phyloP scores from a whole-genome alignment of 2,113 vertebrate species.

The Cariama cristata region DNA sequence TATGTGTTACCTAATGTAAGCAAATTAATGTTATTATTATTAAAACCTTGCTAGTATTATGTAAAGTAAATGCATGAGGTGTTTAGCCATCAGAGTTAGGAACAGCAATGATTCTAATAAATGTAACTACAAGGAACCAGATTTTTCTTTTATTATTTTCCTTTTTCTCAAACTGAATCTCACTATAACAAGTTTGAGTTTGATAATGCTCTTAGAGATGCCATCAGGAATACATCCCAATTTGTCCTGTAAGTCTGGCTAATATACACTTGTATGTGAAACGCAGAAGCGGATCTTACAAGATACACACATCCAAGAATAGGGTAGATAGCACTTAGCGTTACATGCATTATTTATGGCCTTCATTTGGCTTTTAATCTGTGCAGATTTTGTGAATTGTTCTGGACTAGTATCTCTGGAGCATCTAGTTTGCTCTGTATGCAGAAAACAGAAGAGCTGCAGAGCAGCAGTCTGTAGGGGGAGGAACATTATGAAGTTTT shows the following conservation, averaged over 20 bases:
- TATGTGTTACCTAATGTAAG: background rate
- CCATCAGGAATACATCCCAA: background rate
- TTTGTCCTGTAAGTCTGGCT: background rate
- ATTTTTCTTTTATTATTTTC: background rate
- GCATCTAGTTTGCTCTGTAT: background rate
- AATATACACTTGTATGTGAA: slow-evolving; percentile 10
- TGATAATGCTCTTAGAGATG: background rate
- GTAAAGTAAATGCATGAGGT: background rate
- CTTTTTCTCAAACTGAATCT: background rate
- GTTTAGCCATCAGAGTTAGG: background rate
- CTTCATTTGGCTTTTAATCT: slow-evolving; percentile 34
- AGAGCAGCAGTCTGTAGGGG: background rate
- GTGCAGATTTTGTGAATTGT: background rate
- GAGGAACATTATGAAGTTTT: background rate
- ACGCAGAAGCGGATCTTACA: background rate
- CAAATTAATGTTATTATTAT: background rate
- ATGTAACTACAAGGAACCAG: background rate
- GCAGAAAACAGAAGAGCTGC: background rate
- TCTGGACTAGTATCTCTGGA: background rate
- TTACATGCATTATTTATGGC: slow-evolving; percentile 27
- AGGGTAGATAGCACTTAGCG: background rate
- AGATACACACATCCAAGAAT: background rate
- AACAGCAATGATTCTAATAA: background rate
- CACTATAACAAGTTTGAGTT: background rate
- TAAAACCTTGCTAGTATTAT: background rate